Base-by-base conservation (phyloP, 2,113 vertebrate genomes). In the Tiliqua scincoides region DNA sequence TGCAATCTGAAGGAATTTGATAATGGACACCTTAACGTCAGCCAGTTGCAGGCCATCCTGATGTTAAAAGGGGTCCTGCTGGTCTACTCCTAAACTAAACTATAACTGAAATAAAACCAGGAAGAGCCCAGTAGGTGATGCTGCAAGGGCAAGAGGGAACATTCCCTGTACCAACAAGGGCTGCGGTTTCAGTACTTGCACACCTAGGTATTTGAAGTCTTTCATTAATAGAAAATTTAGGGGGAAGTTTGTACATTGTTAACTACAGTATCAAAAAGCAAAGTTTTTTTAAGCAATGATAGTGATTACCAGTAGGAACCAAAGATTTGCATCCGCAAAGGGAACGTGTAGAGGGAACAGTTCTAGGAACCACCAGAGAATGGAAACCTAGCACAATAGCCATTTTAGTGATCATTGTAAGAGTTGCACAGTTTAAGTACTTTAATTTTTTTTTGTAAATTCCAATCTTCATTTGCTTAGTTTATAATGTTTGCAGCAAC, bases 231-330 rank as follows among this genome's bases (percentile, higher is more conserved):
- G 30, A 57, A 0, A 0, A 52, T 77, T 48, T 52, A 67, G 25
- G 83, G 61, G 57, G 87, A 82, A 83, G 43, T 74, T 85, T 79
- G 21, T 68, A 79, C 90, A 90, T 87, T 63, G 21, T 17, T 57
- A 17, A 79, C 71, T 70, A 14, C 67, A 70, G 30, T 11, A 35
- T 17, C 3, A 32, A 32, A 14, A 35, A 21, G 17, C 54, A 57
- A 15, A 15, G 54, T 12, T 12, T 57, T 57, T 9, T 57, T n/a
- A n/a, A 57, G 17, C 54, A 17, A 48, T 79, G 48, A 76, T 85
- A 91, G 74, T 78, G 87, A 73, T 68, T 88, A 18, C 85, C 88
- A 35, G 57, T 85, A 84, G 79, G 87, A 89, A 74, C 8, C 62
- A 63, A 87, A 63, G 27, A 70, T 76, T 92, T 82, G 79, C 48